Conservation (phyloP, 2,888 invertebrate genomes). For the Yponomeuta cagnagella region DNA sequence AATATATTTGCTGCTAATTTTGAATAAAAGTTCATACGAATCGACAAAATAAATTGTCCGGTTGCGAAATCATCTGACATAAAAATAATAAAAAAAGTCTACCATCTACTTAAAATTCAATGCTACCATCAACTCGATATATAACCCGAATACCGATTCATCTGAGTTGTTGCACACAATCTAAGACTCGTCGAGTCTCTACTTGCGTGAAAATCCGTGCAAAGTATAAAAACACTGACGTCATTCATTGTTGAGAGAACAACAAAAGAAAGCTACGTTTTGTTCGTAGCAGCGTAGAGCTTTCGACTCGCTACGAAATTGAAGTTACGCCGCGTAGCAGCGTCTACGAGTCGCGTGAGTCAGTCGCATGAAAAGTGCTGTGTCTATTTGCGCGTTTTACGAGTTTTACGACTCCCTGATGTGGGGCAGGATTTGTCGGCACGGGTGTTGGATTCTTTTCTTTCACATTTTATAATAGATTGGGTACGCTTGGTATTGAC, state of each 20-base stretch:
- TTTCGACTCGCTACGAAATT: constrained; percentile 6
- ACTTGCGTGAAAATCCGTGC: not conserved
- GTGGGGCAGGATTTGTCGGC: not conserved
- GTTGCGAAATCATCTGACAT: too few species aligned
- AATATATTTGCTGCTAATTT: too few species aligned
- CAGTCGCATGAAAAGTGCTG: not conserved
- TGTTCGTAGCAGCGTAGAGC: constrained; percentile 2
- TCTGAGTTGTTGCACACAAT: too few species aligned
- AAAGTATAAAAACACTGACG: not conserved
- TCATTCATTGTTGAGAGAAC: not conserved
- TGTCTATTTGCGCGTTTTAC: not conserved
- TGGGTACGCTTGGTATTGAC: too few species aligned
- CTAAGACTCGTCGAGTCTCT: too few species aligned
- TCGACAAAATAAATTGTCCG: too few species aligned
- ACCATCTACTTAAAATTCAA: too few species aligned
- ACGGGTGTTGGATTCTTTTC: not conserved
- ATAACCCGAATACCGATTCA: too few species aligned
- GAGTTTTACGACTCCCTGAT: not conserved
- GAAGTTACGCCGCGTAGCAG: not conserved
- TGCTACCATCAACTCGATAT: too few species aligned
- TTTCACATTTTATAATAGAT: not conserved
- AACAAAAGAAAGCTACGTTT: not conserved
- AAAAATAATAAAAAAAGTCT: too few species aligned
- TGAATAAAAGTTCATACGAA: too few species aligned
- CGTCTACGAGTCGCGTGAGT: not conserved